Percentiles rank a stretch among this genome's conserved stretches.
phyloP scores from a whole-genome alignment of 2,113 vertebrate genomes.

The Lagopus muta region DNA sequence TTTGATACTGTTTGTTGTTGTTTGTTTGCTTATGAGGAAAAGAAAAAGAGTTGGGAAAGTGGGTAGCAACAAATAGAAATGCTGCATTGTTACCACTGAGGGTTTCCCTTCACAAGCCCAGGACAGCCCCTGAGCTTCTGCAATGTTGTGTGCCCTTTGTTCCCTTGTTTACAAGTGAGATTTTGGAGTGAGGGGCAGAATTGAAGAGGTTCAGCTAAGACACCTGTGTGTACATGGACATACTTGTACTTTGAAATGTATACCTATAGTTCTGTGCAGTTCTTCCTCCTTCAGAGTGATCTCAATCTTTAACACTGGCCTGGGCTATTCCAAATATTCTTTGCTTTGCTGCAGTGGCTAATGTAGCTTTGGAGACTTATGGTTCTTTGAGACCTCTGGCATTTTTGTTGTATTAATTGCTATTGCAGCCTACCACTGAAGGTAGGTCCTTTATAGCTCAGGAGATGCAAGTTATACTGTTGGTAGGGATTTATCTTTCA shows the following conservation, averaged over 20 bases:
- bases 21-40: too few relatives aligned
- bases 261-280: background rate
- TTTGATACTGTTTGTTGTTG: background rate
- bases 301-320: background rate
- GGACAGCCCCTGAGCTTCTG: background rate
- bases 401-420: background rate
- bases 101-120: background rate
- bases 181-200: background rate
- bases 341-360: background rate
- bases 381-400: background rate
- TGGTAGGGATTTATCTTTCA: background rate
- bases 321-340: background rate
- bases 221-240: accelerated
- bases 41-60: background rate
- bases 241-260: background rate
- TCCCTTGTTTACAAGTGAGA: background rate
- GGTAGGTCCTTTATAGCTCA: background rate
- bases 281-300: background rate
- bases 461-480: accelerated
- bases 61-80: background rate
- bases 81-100: background rate
- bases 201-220: background rate
- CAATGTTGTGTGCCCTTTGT: background rate
- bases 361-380: background rate
- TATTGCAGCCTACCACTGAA: background rate